Evolutionary conservation across 2,888 invertebrate genomes (phyloP).

Genomic region (Stomorhina lunata): DNA sequence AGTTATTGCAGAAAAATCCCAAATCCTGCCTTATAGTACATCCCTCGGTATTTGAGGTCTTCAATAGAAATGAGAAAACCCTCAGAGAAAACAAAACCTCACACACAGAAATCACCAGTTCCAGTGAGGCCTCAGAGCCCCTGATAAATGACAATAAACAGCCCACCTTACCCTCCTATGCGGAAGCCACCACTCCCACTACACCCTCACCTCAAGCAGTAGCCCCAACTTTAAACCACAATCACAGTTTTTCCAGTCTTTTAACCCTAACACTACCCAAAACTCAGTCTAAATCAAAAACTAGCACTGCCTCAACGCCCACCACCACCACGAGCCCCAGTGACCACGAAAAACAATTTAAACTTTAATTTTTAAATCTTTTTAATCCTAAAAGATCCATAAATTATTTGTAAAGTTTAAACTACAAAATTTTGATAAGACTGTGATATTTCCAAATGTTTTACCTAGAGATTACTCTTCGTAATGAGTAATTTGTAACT

Average conservation of each 20-base stretch:
- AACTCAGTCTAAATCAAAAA: constrained; percentile 36
- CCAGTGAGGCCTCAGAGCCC: constrained; percentile 51
- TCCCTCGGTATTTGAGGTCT: constrained; percentile 76
- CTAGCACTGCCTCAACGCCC: not conserved
- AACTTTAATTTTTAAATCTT: constrained; percentile 36
- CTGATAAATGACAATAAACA: constrained; percentile 50
- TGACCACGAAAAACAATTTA: constrained; percentile 31
- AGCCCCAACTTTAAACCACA: constrained; percentile 5
- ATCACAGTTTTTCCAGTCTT: constrained; percentile 52
- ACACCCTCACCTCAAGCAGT: not conserved
- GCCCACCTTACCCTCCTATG: constrained; percentile 58
- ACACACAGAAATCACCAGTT: constrained; percentile 40
- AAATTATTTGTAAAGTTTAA: constrained; percentile 1
- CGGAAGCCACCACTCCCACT: constrained; percentile 23
- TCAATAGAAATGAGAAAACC: constrained; percentile 73
- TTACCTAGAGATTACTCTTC: not conserved
- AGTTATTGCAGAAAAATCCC: constrained; percentile 81
- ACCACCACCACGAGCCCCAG: not conserved
- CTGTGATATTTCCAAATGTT: constrained; percentile 58
- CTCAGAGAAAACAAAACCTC: constrained; percentile 47
- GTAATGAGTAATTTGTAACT: not conserved
- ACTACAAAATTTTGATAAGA: constrained; percentile 23
- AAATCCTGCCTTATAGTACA: constrained; percentile 77
- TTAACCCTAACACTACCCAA: constrained; percentile 27
- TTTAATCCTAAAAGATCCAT: not conserved